Evolutionary conservation across 2,888 invertebrate genomes (phyloP), one percentile per base, ranked within the genome.

Genomic region (Scotopteryx bipunctaria): DNA sequence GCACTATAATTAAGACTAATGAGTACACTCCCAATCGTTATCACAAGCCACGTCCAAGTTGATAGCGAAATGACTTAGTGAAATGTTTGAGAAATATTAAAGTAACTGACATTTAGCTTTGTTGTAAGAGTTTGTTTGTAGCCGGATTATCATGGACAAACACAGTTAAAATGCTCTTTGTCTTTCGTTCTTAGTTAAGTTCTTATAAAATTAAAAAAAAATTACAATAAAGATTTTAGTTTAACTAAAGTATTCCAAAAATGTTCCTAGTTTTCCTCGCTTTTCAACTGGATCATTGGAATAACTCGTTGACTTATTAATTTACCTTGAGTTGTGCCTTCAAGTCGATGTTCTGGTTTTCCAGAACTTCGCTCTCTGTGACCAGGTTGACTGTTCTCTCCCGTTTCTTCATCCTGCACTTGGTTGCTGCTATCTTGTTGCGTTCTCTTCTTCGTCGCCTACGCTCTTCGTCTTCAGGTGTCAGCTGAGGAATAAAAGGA

Each of bases 361-460:
- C 97, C 55, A 97, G 85, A 41, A 94, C 93, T 82, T 97, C 97
- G 42, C 97, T 96, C 88, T 97, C 97, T 58, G 94, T 94, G 64
- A 97, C 95, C 64, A 97, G 88, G 75, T 96, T 96, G 66, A 94
- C 94, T 1, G 97, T 97, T 62, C 96, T 93, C 77, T 97, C 97
- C 27, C 97, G 94, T 81, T 98, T 98, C 92, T 98, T 98, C 92
- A 97, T 93, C 63, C 98, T 93, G 78, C 98, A 98, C 83, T 98
- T 98, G 6, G 98, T 98, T 52, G 98, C 98, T 42, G 98, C 98
- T 61, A 98, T 96, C 91, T 98, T 98, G 84, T 98, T 98, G 66
- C 97, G 92, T 84, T 98, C 98, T 69, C 98, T 93, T 72, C 98
- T 92, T 49, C 97, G 92, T 53, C 95, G 91, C 49, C 97, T 92